phyloP scores from a whole-genome alignment of 2,113 vertebrate genomes.

The Gorsachius goisagi region DNA sequence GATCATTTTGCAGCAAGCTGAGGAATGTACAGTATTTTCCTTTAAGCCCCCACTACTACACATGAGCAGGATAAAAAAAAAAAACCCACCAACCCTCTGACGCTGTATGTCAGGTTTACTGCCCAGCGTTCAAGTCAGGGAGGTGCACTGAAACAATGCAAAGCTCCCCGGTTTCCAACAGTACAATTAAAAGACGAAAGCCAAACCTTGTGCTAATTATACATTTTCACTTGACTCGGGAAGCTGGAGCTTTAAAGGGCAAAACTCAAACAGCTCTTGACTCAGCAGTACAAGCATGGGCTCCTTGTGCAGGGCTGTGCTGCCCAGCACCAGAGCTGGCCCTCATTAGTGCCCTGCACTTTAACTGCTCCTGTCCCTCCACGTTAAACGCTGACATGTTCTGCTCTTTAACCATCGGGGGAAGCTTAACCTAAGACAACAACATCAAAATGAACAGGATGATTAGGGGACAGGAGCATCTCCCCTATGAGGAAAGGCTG shows the following conservation, averaged over 20 bases:
- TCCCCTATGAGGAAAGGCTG: too few species aligned
- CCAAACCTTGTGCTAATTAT: background rate
- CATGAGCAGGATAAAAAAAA: rapidly evolving
- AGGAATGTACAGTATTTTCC: background rate
- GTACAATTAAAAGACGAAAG: background rate
- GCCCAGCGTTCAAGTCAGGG: background rate
- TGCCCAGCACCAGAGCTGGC: rapidly evolving
- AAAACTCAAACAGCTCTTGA: background rate
- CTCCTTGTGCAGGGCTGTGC: background rate
- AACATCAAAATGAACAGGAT: background rate
- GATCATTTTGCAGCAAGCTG: background rate
- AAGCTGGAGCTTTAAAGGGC: background rate
- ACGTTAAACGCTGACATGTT: rapidly evolving
- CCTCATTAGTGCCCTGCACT: background rate
- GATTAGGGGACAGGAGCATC: too few species aligned
- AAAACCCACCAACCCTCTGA: background rate
- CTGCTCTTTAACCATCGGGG: background rate
- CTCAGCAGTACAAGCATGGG: background rate
- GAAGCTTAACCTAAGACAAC: background rate
- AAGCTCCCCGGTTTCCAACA: background rate
- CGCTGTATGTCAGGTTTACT: background rate
- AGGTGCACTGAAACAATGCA: background rate
- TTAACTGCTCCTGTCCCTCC: background rate
- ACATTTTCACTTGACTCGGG: background rate
- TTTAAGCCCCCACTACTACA: background rate